These are phyloP conservation scores for Sturmia bella DNA, from an alignment of 2,888 invertebrate species.

Conservation along the genomic window DNA sequence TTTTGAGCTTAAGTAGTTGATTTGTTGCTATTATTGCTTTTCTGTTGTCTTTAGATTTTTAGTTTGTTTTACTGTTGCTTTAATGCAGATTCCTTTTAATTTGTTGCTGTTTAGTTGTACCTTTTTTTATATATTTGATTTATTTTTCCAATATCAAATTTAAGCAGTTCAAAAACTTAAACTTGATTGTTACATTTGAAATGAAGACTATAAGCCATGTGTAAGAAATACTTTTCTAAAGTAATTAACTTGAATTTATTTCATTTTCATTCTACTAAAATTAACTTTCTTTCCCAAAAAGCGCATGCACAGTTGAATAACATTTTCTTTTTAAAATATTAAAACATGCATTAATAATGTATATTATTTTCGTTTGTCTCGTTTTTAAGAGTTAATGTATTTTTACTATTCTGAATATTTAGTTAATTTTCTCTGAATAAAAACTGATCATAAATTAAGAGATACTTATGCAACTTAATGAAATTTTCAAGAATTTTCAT, in stretches of 20 bases:
- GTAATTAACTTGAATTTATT: too few species aligned
- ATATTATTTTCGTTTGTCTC: conserved; percentile 45
- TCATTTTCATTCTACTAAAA: too few species aligned
- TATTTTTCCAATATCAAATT: conserved; percentile 59
- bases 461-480: conserved; percentile 60
- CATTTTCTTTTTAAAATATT: too few species aligned
- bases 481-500: conserved; percentile 52
- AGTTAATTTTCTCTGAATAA: conserved; percentile 49
- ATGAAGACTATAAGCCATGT: too few species aligned
- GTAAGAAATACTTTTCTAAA: too few species aligned
- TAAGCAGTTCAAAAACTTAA: conserved; percentile 23
- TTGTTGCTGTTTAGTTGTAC: not conserved
- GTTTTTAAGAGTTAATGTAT: conserved; percentile 46
- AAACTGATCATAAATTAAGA: conserved; percentile 59
- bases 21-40: conserved; percentile 28
- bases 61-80: not conserved
- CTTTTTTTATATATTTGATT: conserved; percentile 57
- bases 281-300: too few species aligned
- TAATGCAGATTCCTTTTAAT: conserved; percentile 35
- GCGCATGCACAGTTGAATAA: too few species aligned
- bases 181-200: not conserved
- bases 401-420: conserved; percentile 26
- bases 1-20: conserved; percentile 22
- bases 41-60: conserved; percentile 3
- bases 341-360: too few species aligned